Conservation (phyloP, 2,113 vertebrate genomes). For the Equus przewalskii region DNA sequence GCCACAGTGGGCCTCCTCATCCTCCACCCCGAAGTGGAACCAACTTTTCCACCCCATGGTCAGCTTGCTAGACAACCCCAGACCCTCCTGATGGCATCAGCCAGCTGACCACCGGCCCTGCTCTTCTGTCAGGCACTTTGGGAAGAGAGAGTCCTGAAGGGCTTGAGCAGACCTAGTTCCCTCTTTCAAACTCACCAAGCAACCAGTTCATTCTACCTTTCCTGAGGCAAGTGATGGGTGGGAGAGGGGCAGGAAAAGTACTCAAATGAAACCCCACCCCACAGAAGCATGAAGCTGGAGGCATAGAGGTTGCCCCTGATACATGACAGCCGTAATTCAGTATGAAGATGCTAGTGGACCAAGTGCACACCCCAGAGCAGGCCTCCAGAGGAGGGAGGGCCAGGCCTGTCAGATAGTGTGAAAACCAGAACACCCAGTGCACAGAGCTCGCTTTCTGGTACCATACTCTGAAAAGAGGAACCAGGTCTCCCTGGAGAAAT, state of each 20-base stretch:
- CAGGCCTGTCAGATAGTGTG: background rate
- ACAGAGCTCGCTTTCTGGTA: background rate
- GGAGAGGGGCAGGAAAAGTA: background rate
- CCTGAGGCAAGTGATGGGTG: background rate
- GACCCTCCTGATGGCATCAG: background rate
- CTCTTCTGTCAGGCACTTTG: background rate
- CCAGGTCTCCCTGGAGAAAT: background rate
- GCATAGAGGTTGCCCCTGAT: no score
- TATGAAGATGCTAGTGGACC: background rate
- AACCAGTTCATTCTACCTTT: background rate
- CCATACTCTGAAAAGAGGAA: background rate
- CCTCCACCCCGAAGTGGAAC: background rate
- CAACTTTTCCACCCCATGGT: background rate
- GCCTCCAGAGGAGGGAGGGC: background rate
- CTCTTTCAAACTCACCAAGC: background rate
- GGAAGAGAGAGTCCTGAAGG: background rate
- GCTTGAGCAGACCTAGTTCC: background rate
- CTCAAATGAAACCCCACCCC: background rate
- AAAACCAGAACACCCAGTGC: no score
- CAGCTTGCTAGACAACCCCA: background rate
- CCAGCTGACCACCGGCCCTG: background rate
- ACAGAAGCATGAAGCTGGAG: background rate
- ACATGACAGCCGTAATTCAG: background rate
- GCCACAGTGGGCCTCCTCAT: background rate
- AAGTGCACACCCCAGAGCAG: background rate